These are phyloP conservation scores for Megamerina dolium DNA, from an alignment of 2,888 invertebrate species.

Conservation along the genomic window DNA sequence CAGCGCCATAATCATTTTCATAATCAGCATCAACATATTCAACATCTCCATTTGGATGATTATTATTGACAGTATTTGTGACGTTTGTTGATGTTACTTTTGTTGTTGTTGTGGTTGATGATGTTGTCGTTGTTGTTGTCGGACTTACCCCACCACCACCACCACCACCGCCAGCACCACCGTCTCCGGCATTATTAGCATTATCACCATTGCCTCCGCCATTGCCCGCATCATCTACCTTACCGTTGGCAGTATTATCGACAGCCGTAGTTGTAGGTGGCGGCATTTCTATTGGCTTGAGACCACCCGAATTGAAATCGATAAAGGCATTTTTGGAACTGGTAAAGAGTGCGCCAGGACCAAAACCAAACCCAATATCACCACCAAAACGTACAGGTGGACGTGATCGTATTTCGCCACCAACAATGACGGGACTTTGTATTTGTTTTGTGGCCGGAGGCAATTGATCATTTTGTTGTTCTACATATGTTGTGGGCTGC, in stretches of 20 bases:
- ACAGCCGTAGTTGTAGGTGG: conserved; percentile 5
- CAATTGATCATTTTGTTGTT: no score
- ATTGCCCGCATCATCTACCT: not conserved
- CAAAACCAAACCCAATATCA: not conserved
- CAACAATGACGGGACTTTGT: conserved; percentile 4
- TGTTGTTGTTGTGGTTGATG: no score
- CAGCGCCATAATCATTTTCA: not conserved
- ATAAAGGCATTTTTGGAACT: conserved; percentile 6
- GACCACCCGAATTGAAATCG: conserved; percentile 15
- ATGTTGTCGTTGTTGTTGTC: no score
- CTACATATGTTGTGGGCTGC: no score
- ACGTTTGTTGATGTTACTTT: no score
- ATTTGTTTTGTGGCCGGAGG: conserved; percentile 6
- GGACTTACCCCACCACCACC: no score
- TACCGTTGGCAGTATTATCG: not conserved
- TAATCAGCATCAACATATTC: not conserved
- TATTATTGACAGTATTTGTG: no score
- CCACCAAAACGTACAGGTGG: not conserved
- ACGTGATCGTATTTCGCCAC: not conserved
- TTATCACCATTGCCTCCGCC: not conserved
- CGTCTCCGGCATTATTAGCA: not conserved
- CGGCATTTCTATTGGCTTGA: conserved; percentile 8
- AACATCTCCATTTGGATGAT: not conserved
- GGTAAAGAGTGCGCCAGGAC: not conserved
- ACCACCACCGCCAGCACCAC: no score